Base-by-base conservation (phyloP, 2,888 invertebrate species). In the Macropis europaea region DNA sequence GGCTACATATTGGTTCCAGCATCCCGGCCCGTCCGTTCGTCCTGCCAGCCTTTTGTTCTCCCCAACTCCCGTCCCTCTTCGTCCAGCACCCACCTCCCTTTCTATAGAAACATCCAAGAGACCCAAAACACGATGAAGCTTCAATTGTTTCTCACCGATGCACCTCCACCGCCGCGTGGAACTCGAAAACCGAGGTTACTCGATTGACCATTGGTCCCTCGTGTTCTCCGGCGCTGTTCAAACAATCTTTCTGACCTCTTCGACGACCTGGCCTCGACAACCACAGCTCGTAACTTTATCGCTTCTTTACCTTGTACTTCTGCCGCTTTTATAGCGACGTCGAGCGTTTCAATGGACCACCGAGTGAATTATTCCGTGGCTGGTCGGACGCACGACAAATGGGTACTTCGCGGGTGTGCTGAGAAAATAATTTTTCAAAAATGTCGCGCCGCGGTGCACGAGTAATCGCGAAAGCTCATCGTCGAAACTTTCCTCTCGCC, bases 1-100 rank as follows among this genome's bases (percentile, higher is more conserved):
- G 77, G 79, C 84, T 84, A 80, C 81, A 82, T 85, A 85, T 86
- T 81, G 83, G 83, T 83, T 82, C 79, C 63, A 66, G 76, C 78
- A 79, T 82, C 82, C 83, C 82, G 80, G 73, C 82, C 76, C 79
- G 77, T 82, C 76, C 77, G 78, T 70, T 77, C 67, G 77, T 79
- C 69, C 79, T 77, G 64, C 76, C 66, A 72, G 59, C 43, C 76
- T 79, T 73, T 82, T 76, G 72, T 76, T 76, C 82, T 67, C 72
- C 42, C 68, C 69, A 48, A 69, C 66, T 70, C n/a, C n/a, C 42
- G 64, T 59, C 57, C 47, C 48, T 60, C 38, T 24, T 42, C 28
- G 30, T 40, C 56, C 24, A 19, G 62, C 30, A 59, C 48, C 24
- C 36, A 34, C 30, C 11, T 53, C 42, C 26, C 42, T 45, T 45